Base-by-base conservation (phyloP, 2,113 vertebrate genomes). In the Calonectris borealis region DNA sequence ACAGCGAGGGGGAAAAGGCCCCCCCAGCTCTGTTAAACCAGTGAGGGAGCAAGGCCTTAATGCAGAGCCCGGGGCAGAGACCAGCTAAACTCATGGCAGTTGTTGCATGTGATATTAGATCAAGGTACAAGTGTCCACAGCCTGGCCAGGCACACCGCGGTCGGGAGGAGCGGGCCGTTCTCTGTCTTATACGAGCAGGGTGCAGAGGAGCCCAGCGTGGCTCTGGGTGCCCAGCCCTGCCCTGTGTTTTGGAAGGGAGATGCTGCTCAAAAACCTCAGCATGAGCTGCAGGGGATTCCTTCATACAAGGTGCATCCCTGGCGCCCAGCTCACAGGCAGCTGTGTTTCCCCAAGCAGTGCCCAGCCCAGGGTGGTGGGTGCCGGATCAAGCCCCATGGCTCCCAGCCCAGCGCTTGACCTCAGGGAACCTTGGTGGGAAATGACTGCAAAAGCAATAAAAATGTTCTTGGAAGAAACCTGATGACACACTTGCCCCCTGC, bases 281-380 rank as follows among this genome's bases (percentile, higher is more conserved):
- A 0, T 14, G 40, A 44, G 48, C 54, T 51, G 58, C 42, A 55
- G 62, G 14, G 34, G 17, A 24, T 27, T 5, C 31, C n/a, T 58
- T 38, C 1, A 0, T 10, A 11, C 21, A 15, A 27, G 62, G 21
- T 8, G 2, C 36, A 3, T 12, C 31, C 1, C 65, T 13, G 32
- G 1, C 3, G 16, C 66, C 22, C 62, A 19, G 48, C 26, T 25
- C n/a, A 0, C 16, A 13, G 1, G 0, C 0, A 1, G 34, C 64
- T 14, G 36, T 21, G 21, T 16, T 9, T 36, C 58, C 44, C 8
- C 4, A 20, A 11, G 49, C 69, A 40, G 57, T 7, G 27, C 60
- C 77, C 64, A 48, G 36, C 11, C 22, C 42, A 0, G 73, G 60
- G 8, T 4, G 7, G 8, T 26, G 49, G 62, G 68, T n/a, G 58